These are phyloP conservation scores for Naja naja DNA, from an alignment of 2,113 vertebrate genomes.

Conservation along the genomic window DNA sequence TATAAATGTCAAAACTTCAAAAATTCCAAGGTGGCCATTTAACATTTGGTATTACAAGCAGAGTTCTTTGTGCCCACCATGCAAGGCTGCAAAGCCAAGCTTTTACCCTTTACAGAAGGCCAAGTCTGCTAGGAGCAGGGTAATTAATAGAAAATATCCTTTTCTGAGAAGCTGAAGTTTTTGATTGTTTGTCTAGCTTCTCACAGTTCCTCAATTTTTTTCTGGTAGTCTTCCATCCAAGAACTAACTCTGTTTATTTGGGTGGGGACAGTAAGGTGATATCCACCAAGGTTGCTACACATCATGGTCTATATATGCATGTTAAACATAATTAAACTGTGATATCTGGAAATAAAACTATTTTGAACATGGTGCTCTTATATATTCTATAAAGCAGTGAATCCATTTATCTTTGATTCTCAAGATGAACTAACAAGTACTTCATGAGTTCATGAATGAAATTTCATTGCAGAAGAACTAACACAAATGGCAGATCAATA, in stretches of 20 bases:
- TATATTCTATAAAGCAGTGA: neutral
- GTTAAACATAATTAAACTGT: neutral
- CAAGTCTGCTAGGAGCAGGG: neutral
- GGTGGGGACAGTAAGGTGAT: neutral
- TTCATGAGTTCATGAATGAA: neutral
- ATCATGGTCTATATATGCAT: neutral
- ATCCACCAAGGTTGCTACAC: neutral
- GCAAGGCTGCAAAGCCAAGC: no score
- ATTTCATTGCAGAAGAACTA: neutral
- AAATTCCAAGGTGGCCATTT: neutral
- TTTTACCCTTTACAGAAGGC: no score
- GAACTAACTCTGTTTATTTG: neutral
- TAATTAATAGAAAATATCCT: neutral
- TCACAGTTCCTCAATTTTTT: neutral
- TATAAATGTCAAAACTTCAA: neutral
- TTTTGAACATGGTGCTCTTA: no score
- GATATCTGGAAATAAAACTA: neutral
- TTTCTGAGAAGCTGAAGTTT: neutral
- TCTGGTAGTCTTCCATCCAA: neutral
- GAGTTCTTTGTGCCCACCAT: no score
- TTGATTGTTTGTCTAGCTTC: neutral
- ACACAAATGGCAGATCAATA: constrained; percentile 13
- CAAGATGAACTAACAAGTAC: neutral
- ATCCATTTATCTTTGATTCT: constrained; percentile 14
- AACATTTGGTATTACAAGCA: neutral